Percentiles rank a stretch among this genome's conserved stretches.
Evolutionary conservation across 2,113 vertebrate genomes (phyloP).

Genomic region (Crypturellus undulatus): DNA sequence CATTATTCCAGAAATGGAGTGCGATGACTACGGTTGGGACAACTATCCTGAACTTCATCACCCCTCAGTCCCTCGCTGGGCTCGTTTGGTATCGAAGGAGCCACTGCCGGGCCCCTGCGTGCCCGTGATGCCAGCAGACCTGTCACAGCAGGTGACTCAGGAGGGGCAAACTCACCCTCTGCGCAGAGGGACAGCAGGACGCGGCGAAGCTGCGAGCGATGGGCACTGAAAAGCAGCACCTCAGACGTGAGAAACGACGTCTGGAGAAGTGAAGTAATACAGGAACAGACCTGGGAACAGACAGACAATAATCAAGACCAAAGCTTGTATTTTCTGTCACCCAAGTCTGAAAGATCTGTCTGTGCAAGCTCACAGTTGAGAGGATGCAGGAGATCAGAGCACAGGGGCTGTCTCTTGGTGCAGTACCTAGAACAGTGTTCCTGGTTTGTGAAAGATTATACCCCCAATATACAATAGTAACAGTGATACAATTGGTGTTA

Average conservation of each 20-base stretch:
- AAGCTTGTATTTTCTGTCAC: not conserved
- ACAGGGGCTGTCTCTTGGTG: not conserved
- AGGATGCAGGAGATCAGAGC: not conserved
- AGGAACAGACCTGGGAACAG: not conserved
- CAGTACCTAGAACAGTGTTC: not conserved
- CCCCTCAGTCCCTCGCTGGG: not conserved
- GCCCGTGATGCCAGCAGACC: not conserved
- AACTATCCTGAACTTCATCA: fast-evolving
- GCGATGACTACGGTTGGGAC: not conserved
- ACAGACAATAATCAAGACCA: not conserved
- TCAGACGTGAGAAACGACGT: not conserved
- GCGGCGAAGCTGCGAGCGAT: not conserved
- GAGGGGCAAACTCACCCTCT: not conserved
- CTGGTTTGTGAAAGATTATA: not conserved
- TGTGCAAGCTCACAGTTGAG: not conserved
- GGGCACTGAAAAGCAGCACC: not conserved
- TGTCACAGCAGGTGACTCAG: not conserved
- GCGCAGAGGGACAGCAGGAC: fast-evolving
- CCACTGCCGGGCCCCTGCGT: fast-evolving
- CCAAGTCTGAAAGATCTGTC: not conserved
- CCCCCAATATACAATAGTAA: not conserved
- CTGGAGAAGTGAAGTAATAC: not conserved
- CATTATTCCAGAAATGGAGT: not conserved
- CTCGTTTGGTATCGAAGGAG: not conserved
- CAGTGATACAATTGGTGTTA: not conserved